phyloP scores from a whole-genome alignment of 2,797 vertebrate genomes.

The Rhabdophis nuchalis region DNA sequence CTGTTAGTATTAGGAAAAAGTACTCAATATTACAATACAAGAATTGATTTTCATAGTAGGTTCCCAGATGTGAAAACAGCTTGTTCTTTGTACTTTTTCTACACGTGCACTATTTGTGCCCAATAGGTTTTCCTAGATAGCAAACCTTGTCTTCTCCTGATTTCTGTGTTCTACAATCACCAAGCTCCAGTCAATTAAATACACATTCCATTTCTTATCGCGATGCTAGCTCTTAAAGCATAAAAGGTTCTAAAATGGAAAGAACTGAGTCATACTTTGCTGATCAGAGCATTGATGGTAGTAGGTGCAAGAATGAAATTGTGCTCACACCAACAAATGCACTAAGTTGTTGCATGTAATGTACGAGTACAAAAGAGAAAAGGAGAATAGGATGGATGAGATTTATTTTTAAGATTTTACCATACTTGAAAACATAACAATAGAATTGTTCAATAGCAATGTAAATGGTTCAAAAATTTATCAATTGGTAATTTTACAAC shows the following conservation, averaged over 20 bases:
- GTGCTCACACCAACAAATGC: not conserved
- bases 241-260: not conserved
- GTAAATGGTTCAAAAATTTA: not conserved
- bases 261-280: not conserved
- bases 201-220: not conserved
- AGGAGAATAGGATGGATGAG: not conserved
- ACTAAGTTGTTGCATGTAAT: not conserved
- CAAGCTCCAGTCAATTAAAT: not conserved
- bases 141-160: not conserved
- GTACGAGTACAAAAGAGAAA: not conserved
- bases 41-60: constrained; percentile 3
- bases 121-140: not conserved
- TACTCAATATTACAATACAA: not conserved
- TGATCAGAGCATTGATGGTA: not conserved
- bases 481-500: not conserved
- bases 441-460: not conserved
- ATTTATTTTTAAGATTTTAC: not conserved
- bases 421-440: not conserved
- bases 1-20: not conserved
- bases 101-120: not conserved
- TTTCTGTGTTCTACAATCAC: not conserved
- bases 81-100: not conserved
- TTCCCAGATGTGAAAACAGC: not conserved
- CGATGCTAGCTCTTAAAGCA: not conserved
- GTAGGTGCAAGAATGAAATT: not conserved